These are phyloP conservation scores for Helarctos malayanus DNA, from an alignment of 2,797 vertebrate genomes.

Conservation along the genomic window DNA sequence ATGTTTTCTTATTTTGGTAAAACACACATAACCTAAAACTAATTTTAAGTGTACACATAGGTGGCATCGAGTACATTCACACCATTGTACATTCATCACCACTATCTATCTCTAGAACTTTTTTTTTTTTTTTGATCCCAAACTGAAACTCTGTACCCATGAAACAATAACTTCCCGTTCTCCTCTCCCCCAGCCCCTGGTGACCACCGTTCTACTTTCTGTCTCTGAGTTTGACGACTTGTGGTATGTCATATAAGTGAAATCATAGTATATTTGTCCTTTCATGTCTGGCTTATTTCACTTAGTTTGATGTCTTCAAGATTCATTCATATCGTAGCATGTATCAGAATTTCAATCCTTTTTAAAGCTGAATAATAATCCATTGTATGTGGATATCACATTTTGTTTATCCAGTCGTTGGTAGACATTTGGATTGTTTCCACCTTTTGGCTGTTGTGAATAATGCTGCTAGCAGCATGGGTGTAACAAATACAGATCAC, in stretches of 20 bases:
- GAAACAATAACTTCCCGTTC: neutral
- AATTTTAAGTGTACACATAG: neutral
- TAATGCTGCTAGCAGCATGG: neutral
- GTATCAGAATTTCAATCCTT: neutral
- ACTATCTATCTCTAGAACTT: neutral
- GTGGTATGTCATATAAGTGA: neutral
- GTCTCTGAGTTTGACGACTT: neutral
- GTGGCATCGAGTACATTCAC: neutral
- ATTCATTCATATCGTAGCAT: neutral
- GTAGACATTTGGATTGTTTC: neutral
- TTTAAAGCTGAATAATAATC: neutral
- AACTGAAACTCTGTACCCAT: neutral
- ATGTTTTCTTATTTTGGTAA: neutral
- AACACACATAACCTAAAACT: neutral
- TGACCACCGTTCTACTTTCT: neutral
- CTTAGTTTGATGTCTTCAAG: neutral
- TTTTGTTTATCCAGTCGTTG: neutral
- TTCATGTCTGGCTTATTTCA: constrained; percentile 12
- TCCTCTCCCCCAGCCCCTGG: neutral
- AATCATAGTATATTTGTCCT: neutral
- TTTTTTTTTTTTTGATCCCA: neutral
- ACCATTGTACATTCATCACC: neutral
- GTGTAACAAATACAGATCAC: neutral
- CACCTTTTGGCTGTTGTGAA: neutral
- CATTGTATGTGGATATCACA: neutral